These are phyloP conservation scores for Dioctria rufipes DNA, from an alignment of 2,888 invertebrate species.

Conservation along the genomic window DNA sequence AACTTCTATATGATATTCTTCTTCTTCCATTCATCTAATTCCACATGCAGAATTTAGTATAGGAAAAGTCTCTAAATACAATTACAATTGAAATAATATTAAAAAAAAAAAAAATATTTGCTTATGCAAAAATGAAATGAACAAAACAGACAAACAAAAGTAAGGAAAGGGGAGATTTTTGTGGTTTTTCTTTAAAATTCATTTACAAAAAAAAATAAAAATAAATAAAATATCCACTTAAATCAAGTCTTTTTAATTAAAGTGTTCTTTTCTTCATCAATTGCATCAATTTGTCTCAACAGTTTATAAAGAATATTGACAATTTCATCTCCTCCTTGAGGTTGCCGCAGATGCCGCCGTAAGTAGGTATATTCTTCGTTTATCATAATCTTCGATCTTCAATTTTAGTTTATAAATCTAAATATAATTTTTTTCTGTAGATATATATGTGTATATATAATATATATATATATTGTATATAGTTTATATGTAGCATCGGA, in stretches of 20 bases:
- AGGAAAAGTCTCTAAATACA: conserved; percentile 9
- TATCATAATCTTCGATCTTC: not conserved
- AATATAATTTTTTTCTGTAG: too few species aligned
- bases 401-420: not conserved
- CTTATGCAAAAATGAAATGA: too few species aligned
- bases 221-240: not conserved
- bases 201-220: too few species aligned
- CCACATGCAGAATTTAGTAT: conserved; percentile 37
- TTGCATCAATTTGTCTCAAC: conserved; percentile 3
- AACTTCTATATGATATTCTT: not conserved
- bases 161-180: too few species aligned
- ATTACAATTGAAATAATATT: not conserved
- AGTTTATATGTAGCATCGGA: not conserved
- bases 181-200: too few species aligned
- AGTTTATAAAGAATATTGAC: conserved; percentile 1
- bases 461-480: not conserved
- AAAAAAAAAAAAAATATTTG: too few species aligned
- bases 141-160: too few species aligned
- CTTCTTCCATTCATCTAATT: conserved; percentile 17
- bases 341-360: not conserved
- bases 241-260: not conserved
- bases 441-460: not conserved
- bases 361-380: not conserved
- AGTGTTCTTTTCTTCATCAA: not conserved
- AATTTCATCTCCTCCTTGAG: not conserved